These are phyloP conservation scores for Drosophila repletoides DNA, from an alignment of 1,140 invertebrate species.

Conservation along the genomic window DNA sequence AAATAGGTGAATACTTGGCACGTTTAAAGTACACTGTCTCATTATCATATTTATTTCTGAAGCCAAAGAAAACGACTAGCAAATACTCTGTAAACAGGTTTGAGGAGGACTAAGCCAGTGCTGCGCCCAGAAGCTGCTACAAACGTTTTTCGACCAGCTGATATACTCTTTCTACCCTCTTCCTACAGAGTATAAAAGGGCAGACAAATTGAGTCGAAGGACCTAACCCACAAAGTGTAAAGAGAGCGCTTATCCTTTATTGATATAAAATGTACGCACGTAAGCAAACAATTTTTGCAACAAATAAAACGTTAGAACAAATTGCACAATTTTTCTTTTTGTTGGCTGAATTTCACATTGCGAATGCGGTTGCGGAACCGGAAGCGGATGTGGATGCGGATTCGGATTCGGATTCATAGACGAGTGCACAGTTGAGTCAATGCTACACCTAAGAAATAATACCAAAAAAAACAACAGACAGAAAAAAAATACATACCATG, in stretches of 20 bases:
- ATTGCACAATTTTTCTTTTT: constrained; percentile 20
- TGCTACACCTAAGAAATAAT: constrained; percentile 17
- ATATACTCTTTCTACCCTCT: too few relatives aligned
- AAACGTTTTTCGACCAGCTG: too few relatives aligned
- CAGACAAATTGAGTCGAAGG: neutral
- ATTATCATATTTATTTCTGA: neutral
- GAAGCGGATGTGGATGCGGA: constrained; percentile 20
- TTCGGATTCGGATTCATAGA: constrained; percentile 61
- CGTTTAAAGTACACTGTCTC: constrained; percentile 7
- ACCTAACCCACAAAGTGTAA: neutral
- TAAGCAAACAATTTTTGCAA: constrained; percentile 46
- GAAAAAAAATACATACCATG: constrained; percentile 24
- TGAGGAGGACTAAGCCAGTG: too few relatives aligned
- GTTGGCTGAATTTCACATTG: constrained; percentile 1
- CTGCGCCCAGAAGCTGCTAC: too few relatives aligned
- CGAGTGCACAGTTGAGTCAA: constrained; percentile 72
- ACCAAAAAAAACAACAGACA: neutral
- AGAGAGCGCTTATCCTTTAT: constrained; percentile 18
- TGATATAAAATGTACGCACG: constrained; percentile 50
- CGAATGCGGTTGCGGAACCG: constrained; percentile 30
- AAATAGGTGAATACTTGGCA: neutral
- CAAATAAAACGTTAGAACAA: constrained; percentile 8
- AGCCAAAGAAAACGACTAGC: neutral
- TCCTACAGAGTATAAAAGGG: too few relatives aligned
- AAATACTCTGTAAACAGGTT: too few relatives aligned